Evolutionary conservation across 2,797 vertebrate genomes (phyloP), one percentile per base, ranked within the genome.

Genomic region (Neopelma chrysocephalum): DNA sequence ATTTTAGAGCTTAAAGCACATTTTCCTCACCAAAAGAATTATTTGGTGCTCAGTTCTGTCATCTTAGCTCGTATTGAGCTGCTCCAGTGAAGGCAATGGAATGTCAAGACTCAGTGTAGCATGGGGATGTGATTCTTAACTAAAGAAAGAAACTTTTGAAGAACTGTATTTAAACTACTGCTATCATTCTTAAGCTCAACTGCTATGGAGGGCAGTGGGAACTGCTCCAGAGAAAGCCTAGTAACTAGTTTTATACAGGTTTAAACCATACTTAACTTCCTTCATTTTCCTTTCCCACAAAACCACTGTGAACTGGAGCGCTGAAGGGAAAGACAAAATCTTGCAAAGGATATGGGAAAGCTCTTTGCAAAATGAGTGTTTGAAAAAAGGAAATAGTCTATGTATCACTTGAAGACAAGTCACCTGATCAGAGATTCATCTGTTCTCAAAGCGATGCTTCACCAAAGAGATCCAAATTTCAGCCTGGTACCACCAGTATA

Each of bases 1-100:
- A 92, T 92, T 95, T 87, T 77, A 87, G 58, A 91, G 31, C 43
- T 82, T 90, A 76, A 93, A 91, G 70, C 31, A 77, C 53, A 68
- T 62, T 89, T 91, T 82, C 31, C 40, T 79, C 70, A 48, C 64
- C 62, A 87, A 78, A 87, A 70, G 42, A 73, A 91, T 47, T 21
- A 82, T 77, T 70, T 90, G 32, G 56, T 89, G 31, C 71, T 87
- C 42, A 58, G 2, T 89, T 93, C 82, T 58, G 48, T 60, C 62
- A 76, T n/a, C 32, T 53, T 57, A 77, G 61, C 47, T 84, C 69
- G 48, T 9, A 54, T 10, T 57, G 57, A 90, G 64, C 45, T 71
- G 38, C 79, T 82, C 57, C 22, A 87, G 17, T 15, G 38, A 89
- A 89, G 56, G 32, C 40, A 86, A 15, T 45, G 69, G 43, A 51